A percentile compares a stretch with the other conserved stretches of the same genome.
Evolutionary conservation across 2,888 invertebrate species (phyloP).

Genomic region (Drosophila falleni): DNA sequence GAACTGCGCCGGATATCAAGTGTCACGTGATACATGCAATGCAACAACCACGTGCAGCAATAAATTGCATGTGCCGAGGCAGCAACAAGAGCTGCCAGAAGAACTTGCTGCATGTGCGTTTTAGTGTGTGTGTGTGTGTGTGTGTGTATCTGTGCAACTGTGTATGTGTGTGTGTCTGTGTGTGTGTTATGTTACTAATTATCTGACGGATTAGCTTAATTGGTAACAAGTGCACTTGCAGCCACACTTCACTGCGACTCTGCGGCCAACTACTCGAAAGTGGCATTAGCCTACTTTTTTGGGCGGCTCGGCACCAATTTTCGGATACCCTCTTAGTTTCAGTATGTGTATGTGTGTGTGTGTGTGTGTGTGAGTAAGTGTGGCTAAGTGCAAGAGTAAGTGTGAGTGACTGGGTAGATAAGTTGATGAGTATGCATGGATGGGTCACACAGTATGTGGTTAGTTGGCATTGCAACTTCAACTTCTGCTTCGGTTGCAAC

Average conservation of each 20-base stretch:
- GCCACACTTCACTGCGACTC: constrained; percentile 75
- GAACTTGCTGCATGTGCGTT: constrained; percentile 30
- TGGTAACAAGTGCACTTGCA: constrained; percentile 83
- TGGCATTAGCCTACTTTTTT: constrained; percentile 81
- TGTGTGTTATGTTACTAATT: constrained; percentile 82
- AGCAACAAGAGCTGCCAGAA: constrained; percentile 54
- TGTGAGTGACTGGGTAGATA: constrained; percentile 16
- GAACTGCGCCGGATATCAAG: constrained; percentile 78
- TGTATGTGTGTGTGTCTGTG: constrained; percentile 38
- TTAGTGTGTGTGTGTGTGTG: constrained; percentile 22
- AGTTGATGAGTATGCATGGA: constrained; percentile 31
- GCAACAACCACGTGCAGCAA: constrained; percentile 80
- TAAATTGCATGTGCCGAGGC: constrained; percentile 75
- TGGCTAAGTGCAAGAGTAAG: not conserved
- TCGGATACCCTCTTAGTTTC: constrained; percentile 41
- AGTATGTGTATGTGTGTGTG: constrained; percentile 17
- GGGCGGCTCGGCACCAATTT: constrained; percentile 49
- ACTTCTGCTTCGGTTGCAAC: constrained; percentile 15
- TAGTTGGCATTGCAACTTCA: constrained; percentile 29
- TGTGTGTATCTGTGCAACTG: constrained; percentile 25
- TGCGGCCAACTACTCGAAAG: constrained; percentile 74
- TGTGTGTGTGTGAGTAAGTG: constrained; percentile 6
- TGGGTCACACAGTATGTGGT: constrained; percentile 28
- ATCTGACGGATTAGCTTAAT: constrained; percentile 85
- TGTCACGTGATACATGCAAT: constrained; percentile 81